These are phyloP conservation scores for Laothoe populi DNA, from an alignment of 2,888 invertebrate species.

Conservation along the genomic window DNA sequence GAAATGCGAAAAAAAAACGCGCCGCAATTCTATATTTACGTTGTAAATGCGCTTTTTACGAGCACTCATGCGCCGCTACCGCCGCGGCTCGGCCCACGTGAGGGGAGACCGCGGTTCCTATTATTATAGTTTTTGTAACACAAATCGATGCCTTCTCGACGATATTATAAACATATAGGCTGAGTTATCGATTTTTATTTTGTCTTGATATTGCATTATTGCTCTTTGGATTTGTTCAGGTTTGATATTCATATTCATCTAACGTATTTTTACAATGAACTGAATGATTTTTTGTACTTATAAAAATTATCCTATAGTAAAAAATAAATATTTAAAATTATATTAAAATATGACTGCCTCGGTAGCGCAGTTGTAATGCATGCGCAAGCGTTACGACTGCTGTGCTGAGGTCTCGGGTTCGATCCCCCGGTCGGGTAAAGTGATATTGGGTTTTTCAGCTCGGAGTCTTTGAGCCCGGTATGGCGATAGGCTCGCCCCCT, in stretches of 20 bases:
- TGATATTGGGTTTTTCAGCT: no score
- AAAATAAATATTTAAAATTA: no score
- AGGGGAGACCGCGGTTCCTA: conserved; percentile 44
- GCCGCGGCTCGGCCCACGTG: conserved; percentile 36
- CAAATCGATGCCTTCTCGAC: conserved; percentile 29
- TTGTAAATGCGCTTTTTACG: conserved; percentile 78
- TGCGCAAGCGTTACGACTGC: no score
- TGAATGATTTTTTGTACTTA: no score
- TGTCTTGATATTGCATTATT: background rate
- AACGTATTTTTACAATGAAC: background rate
- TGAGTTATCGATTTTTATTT: background rate
- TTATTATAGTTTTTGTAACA: conserved; percentile 11
- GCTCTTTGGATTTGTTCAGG: background rate
- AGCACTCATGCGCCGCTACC: conserved; percentile 62
- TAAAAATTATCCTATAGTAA: no score
- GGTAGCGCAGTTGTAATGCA: no score
- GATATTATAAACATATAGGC: conserved; percentile 15
- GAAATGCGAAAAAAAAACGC: conserved; percentile 50
- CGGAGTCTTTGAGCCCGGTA: no score
- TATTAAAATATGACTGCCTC: no score
- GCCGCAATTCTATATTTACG: conserved; percentile 76
- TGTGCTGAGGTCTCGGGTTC: no score
- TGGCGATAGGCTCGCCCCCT: no score
- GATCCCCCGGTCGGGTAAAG: no score
- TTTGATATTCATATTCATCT: background rate